Conservation (phyloP, 2,113 vertebrate species). For the Chrysemys picta region DNA sequence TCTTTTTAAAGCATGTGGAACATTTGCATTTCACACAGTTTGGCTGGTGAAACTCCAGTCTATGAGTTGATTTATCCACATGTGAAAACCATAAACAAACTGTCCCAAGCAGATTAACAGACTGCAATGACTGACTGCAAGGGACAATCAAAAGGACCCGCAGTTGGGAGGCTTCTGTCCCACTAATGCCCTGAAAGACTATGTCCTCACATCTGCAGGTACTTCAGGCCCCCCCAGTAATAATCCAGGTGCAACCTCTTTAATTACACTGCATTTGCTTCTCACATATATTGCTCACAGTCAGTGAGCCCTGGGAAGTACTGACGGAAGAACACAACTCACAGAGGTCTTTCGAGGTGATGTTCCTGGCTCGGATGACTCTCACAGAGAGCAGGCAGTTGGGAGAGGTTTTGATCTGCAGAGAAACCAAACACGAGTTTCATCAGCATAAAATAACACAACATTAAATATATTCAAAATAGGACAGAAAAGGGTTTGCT, state of each 20-base stretch:
- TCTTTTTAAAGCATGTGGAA: background rate
- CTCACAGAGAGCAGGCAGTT: slow-evolving; percentile 77
- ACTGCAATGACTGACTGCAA: background rate
- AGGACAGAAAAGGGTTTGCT: background rate
- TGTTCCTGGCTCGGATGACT: slow-evolving; percentile 76
- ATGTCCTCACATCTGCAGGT: background rate
- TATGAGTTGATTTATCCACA: background rate
- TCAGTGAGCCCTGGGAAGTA: slow-evolving; percentile 16
- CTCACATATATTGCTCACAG: background rate
- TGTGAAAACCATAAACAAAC: background rate
- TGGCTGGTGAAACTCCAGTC: background rate
- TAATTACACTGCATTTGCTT: slow-evolving; percentile 11
- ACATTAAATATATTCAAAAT: background rate
- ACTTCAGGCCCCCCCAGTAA: background rate
- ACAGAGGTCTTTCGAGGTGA: slow-evolving; percentile 77
- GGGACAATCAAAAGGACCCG: background rate
- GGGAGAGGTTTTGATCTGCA: slow-evolving; percentile 68
- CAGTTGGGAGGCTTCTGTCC: background rate
- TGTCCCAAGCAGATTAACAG: background rate
- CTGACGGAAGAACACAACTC: slow-evolving; percentile 62
- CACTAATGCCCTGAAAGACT: background rate
- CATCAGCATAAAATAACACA: background rate
- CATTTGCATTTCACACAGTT: background rate
- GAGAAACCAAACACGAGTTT: slow-evolving; percentile 53
- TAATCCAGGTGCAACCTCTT: background rate